Evolutionary conservation across 2,797 vertebrate species (phyloP), one percentile per base, ranked within the genome.

Genomic region (Lithobates pipiens): DNA sequence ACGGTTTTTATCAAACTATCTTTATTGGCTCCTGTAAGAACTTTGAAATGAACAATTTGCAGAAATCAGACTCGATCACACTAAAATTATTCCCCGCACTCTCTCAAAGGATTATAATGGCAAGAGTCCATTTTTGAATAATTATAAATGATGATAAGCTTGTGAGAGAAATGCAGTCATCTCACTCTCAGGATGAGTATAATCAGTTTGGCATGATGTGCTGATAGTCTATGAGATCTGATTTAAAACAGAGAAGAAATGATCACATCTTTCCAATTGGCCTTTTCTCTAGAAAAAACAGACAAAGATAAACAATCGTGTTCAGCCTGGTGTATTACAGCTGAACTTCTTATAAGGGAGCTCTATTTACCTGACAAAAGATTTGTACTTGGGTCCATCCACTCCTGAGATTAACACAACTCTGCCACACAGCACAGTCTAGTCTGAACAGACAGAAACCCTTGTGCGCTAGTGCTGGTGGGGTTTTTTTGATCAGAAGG

Each of bases 141-240:
- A 95, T 94, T 95, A 93, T 94, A 93, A 91, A 91, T 93, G 76
- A 92, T 93, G 92, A 94, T 91, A 93, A 94, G 90, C 89, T 92
- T 94, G 91, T 91, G 93, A 91, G 93, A 95, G 91, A 93, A 93
- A 91, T 92, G 89, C 91, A 94, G 93, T 89, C 88, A 89, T 86
- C 92, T 88, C 91, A 77, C 91, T 92, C 89, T 39, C 90, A 88
- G 89, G 90, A 90, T 85, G 88, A 92, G 90, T 92, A 92, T 90
- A 90, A 93, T 93, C 89, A 93, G 94, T 94, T 95, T 94, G 93
- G 92, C 93, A 93, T 90, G 91, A 93, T 92, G 93, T 93, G 91
- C 88, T 82, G 27, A 91, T 80, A 91, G 91, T 90, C 88, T 88
- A 90, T 89, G 84, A 91, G 89, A 82, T 85, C 89, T 93, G 93